Evolutionary conservation across 2,888 invertebrate genomes (phyloP), one percentile per base, ranked within the genome.

Genomic region (Synergus gifuensis): DNA sequence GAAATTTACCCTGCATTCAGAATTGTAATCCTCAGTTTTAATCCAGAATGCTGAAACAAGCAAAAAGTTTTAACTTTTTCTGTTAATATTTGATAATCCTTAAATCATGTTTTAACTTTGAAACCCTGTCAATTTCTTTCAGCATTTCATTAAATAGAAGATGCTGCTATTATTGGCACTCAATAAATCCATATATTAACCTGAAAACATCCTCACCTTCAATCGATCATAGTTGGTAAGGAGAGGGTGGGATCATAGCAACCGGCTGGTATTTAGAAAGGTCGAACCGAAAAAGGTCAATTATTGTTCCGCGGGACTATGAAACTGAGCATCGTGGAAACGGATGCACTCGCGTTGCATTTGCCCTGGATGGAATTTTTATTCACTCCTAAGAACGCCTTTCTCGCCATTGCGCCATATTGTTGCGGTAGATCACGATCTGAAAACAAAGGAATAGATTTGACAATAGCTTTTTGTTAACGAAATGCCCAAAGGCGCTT

Each of bases 231-330:
- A 28, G 36, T n/a, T 36, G 36, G 28, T 54, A 36, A 49, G 73
- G 36, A 73, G n/a, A 49, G 73, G 73, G 54, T 73, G 36, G 54
- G 73, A 73, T 22, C 36, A 40, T 54, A 28, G 54, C 16, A 73
- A 73, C 73, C 9, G 82, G 78, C 80, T 84, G 84, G 83, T 82
- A 84, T 85, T 85, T 85, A 83, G 82, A 86, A 85, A 84, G 84
- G 85, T 85, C 84, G 85, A 83, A 80, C 44, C 82, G 83, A 83
- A 85, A 83, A 84, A 83, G 85, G 82, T 81, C 77, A 79, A 84
- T 83, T 83, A 85, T 81, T 85, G 81, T 82, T 84, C 79, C 69
- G 77, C 67, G 58, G 79, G 77, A 46, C 77, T 69, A 79, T 80
- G 63, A 49, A 78, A 78, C 58, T 46, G 62, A 76, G 63, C 78